Conservation (phyloP, 2,888 invertebrate species). For the Argyra leucocephala region DNA sequence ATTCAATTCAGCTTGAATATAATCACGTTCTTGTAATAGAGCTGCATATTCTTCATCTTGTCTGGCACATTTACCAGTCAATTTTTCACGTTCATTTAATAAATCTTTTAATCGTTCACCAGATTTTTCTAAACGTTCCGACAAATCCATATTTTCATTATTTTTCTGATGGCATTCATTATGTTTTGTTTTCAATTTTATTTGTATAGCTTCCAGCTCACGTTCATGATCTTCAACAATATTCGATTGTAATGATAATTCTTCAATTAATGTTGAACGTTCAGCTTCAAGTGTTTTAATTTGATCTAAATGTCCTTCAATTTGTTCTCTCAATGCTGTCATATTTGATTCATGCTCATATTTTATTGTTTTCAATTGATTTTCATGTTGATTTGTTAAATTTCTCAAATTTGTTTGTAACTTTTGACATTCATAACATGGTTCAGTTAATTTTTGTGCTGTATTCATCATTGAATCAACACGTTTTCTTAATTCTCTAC, state of each 20-base stretch:
- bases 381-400: conserved; percentile 40
- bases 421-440: conserved; percentile 45
- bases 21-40: conserved; percentile 38
- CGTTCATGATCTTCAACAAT: conserved; percentile 37
- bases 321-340: conserved; percentile 30
- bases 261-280: conserved; percentile 29
- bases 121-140: conserved; percentile 30
- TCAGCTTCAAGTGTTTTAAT: conserved; percentile 30
- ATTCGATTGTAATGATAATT: conserved; percentile 36
- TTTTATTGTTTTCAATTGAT: conserved; percentile 40
- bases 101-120: conserved; percentile 27
- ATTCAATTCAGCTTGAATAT: conserved; percentile 49
- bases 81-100: conserved; percentile 30
- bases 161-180: conserved; percentile 32
- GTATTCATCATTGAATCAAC: conserved; percentile 44
- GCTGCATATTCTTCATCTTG: conserved; percentile 41
- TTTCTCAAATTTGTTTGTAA: conserved; percentile 44
- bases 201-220: conserved; percentile 30
- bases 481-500: conserved; percentile 48
- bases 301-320: conserved; percentile 31
- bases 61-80: conserved; percentile 34
- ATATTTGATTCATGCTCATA: conserved; percentile 37
- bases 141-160: conserved; percentile 28
- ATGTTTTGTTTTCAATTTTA: conserved; percentile 32
- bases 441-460: conserved; percentile 34